Evolutionary conservation across 2,888 invertebrate genomes (phyloP).

Genomic region (Carcina quercana): DNA sequence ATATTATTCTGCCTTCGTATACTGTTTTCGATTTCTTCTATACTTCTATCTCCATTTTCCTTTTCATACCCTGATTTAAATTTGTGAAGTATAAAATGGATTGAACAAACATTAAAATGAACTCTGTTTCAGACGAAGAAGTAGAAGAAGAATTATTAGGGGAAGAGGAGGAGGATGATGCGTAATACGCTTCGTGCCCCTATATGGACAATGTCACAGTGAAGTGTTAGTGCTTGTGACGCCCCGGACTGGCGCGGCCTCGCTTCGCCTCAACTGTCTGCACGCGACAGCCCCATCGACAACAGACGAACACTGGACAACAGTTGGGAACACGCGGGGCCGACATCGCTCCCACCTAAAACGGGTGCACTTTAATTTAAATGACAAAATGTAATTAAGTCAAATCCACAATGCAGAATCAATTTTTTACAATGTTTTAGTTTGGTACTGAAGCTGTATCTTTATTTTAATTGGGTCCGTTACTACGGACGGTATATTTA

Average conservation of each 20-base stretch:
- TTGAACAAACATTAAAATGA: no score
- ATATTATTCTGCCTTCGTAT: no score
- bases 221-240: constrained; percentile 72
- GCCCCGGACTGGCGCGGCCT: constrained; percentile 62
- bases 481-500: constrained; percentile 42
- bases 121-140: constrained; percentile 68
- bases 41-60: no score
- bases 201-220: constrained; percentile 74
- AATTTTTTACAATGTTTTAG: constrained; percentile 62
- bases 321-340: constrained; percentile 69
- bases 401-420: constrained; percentile 64
- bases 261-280: constrained; percentile 64
- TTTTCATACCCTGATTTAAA: no score
- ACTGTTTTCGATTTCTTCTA: no score
- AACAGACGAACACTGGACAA: constrained; percentile 25
- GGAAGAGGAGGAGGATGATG: constrained; percentile 70
- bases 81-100: no score
- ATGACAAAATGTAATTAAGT: constrained; percentile 72
- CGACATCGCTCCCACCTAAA: constrained; percentile 65
- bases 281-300: constrained; percentile 32
- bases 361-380: constrained; percentile 72
- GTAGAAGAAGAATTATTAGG: constrained; percentile 67
- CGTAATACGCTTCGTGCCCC: constrained; percentile 70
- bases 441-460: constrained; percentile 64
- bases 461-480: constrained; percentile 46